Base-by-base conservation (phyloP, 2,888 invertebrate species). In the Rhamphomyia laevipes region DNA sequence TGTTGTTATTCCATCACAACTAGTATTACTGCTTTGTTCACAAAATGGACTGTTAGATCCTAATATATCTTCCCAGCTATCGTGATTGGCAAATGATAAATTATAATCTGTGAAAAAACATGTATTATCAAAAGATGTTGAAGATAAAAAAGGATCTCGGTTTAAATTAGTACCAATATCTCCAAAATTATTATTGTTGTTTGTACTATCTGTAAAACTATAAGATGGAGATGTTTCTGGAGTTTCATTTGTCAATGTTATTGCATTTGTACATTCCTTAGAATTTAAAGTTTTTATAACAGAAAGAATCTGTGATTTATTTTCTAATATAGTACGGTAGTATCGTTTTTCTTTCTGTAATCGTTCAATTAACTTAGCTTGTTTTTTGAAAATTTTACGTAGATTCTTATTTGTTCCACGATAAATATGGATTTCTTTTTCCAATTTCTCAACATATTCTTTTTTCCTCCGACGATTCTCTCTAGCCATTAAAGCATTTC, bases 391-490 rank as follows among this genome's bases (percentile, higher is more conserved):
- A 1, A 71, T 65, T 47, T 69, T 68, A 1, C 66, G 61, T n/a
- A 78, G 62, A 11, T 69, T 70, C 49, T 67, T 68, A 56, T 77
- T 77, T 23, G 73, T 71, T 10, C 58, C 59, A 40, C 71, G 72
- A 30, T 74, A 65, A 12, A 64, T 60, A 1, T 64, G 57, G 0
- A 77, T 60, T 53, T 75, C 72, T 27, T 64, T 68, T 59, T 81
- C 80, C 15, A 81, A 66, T 15, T 68, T 71, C 50, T 76, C 71
- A 17, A 81, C 56, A 57, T 81, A 76, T 31, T 73, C 71, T 59
- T 81, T 81, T 58, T 81, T 81, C 42, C 72, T 74, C 3, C 74
- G 70, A 2, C 81, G 71, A 59, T 81, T 81, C 58, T 78, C 77
- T 4, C 81, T 67, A 2, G 81, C 81, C 65, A 79, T 71, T 31